Base-by-base conservation (phyloP, 2,888 invertebrate species). In the Heliconius erato region DNA sequence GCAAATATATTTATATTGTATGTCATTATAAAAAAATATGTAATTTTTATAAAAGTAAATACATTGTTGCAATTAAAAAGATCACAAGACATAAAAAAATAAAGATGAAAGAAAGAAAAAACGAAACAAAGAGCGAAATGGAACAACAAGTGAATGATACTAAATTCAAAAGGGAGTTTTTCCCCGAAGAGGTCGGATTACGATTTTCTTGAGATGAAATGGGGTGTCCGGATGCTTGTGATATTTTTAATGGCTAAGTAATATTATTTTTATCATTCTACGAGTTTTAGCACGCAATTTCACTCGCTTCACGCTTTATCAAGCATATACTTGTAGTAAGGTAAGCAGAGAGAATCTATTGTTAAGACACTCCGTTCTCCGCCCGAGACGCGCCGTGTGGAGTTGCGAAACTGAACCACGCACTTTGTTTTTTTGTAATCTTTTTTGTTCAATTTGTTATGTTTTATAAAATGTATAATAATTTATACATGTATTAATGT, bases 151-250 rank as follows among this genome's bases (percentile, higher is more conserved):
- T 59, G 80, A 80, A 80, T 74, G 54, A 69, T 77, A 63, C 63
- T 76, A 74, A 68, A 80, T 81, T 81, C 76, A 81, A 77, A 77
- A 81, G 81, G 77, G 69, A 76, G 69, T 68, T 69, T 80, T 80
- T 77, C 76, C 69, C 69, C 69, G 81, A 77, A 77, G 77, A 77
- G 77, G 81, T 81, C 44, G 81, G 76, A 81, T 81, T 81, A 81
- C 81, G 72, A 26, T 67, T 54, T 68, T 40, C 76, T 54, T 59
- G 49, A 80, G 68, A 44, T 44, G 81, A 76, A 67, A 69, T 81
- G 68, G 80, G 80, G 80, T 77, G 79, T 72, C 65, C 65, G 23
- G 80, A 76, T 68, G 69, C 69, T 81, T 35, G 40, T 28, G 19
- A 26, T 78, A 54, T 76, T 68, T 44, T 67, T 76, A 80, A 81